A percentile compares a stretch with the other conserved stretches of the same genome.
These are phyloP conservation scores for Aphelenchoides avenae DNA, from an alignment of 1,140 invertebrate species.

Conservation along the genomic window DNA sequence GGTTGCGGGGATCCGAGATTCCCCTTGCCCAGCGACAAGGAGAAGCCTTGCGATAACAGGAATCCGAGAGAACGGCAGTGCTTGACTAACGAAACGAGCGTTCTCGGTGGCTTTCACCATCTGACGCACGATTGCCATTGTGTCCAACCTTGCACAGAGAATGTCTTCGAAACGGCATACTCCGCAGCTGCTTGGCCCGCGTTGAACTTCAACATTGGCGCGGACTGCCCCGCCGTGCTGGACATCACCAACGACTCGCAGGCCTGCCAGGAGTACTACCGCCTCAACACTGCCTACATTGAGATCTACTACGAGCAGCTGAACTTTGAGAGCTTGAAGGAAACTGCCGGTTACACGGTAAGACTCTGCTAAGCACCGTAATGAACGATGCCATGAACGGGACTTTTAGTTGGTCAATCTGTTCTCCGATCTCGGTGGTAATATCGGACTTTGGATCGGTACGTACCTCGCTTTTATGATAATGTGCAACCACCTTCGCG, in stretches of 20 bases:
- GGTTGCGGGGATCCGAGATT: slow-evolving; percentile 58
- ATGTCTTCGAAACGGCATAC: slow-evolving; percentile 59
- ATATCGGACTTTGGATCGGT: slow-evolving; percentile 59
- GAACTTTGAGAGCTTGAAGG: slow-evolving; percentile 56
- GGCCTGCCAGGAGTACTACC: slow-evolving; percentile 39
- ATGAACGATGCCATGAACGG: too few species aligned
- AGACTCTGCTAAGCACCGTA: slow-evolving; percentile 9
- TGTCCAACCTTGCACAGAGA: slow-evolving; percentile 41
- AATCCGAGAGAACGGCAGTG: slow-evolving; percentile 41
- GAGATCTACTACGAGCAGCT: slow-evolving; percentile 59
- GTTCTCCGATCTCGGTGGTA: slow-evolving; percentile 59
- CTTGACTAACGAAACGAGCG: slow-evolving; percentile 49
- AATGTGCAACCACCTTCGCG: too few species aligned
- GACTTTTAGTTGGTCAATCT: slow-evolving; percentile 57
- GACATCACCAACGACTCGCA: slow-evolving; percentile 34
- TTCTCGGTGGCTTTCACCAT: slow-evolving; percentile 57
- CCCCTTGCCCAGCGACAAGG: slow-evolving; percentile 49
- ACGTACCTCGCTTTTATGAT: too few species aligned
- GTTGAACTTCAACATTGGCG: slow-evolving; percentile 57
- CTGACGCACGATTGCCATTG: slow-evolving; percentile 51
- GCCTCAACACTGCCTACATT: slow-evolving; percentile 56
- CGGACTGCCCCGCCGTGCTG: slow-evolving; percentile 37
- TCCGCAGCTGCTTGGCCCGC: slow-evolving; percentile 59
- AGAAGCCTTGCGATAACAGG: slow-evolving; percentile 49
- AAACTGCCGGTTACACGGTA: slow-evolving; percentile 59